Percentiles rank a stretch among this genome's conserved stretches.
phyloP scores from a whole-genome alignment of 2,113 vertebrate species.

The Rynchops niger region DNA sequence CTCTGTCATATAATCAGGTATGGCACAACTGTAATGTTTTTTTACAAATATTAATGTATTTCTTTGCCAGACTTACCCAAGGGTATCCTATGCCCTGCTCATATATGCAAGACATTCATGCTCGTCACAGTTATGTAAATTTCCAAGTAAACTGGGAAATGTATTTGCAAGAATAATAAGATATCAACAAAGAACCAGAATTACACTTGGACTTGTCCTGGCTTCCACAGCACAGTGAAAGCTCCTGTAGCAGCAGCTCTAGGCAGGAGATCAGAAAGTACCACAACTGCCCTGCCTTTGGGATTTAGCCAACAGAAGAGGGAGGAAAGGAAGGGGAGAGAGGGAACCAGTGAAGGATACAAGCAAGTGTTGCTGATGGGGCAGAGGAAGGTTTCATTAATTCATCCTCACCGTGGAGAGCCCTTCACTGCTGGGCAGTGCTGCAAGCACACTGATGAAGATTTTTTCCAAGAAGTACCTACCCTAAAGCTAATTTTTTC shows the following conservation, averaged over 20 bases:
- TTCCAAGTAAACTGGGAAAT: constrained; percentile 40
- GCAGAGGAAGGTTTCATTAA: neutral
- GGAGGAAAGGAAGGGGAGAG: neutral
- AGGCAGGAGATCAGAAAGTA: neutral
- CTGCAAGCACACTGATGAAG: neutral
- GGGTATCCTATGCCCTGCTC: constrained; percentile 29
- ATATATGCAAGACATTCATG: neutral
- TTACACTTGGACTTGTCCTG: neutral
- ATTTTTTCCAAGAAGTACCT: neutral
- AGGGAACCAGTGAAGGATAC: neutral
- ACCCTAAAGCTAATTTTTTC: neutral
- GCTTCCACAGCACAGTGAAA: neutral
- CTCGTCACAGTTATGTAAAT: constrained; percentile 57
- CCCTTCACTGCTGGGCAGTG: neutral
- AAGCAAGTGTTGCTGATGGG: neutral
- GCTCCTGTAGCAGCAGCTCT: neutral
- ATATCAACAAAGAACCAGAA: constrained; percentile 57
- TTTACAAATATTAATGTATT: constrained; percentile 29
- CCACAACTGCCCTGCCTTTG: neutral
- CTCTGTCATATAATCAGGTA: constrained; percentile 33
- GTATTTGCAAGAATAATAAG: constrained; percentile 40
- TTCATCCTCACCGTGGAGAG: neutral
- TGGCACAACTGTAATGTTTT: neutral
- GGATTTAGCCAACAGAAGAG: neutral
- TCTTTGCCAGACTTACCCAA: constrained; percentile 50